These are phyloP conservation scores for Apodemus speciosus DNA, from an alignment of 2,113 vertebrate species.

Conservation along the genomic window DNA sequence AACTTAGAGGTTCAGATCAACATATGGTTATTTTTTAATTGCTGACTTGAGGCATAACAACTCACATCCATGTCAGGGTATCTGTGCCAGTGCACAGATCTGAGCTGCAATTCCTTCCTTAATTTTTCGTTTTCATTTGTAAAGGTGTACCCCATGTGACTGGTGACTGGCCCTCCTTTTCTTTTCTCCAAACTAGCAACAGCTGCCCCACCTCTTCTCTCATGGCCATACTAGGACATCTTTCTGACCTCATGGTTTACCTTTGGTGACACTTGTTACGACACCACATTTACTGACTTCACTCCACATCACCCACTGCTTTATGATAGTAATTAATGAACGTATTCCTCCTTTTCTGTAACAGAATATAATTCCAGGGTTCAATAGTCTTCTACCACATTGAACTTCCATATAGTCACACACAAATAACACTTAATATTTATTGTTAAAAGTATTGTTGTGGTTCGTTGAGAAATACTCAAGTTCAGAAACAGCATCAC, in stretches of 20 bases:
- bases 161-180: neutral
- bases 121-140: neutral
- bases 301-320: neutral
- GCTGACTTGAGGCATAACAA: neutral
- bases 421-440: neutral
- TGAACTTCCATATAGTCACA: neutral
- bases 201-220: neutral
- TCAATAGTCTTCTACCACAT: neutral
- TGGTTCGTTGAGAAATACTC: neutral
- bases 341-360: too few species aligned
- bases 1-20: neutral
- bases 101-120: too few species aligned
- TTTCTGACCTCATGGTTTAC: neutral
- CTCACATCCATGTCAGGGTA: neutral
- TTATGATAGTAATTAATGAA: neutral
- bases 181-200: neutral
- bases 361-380: neutral
- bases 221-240: neutral
- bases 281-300: fast-evolving
- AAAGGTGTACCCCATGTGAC: neutral
- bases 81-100: neutral
- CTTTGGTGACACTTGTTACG: neutral
- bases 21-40: neutral
- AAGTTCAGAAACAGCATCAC: neutral
- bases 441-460: neutral